A percentile compares a stretch with the other conserved stretches of the same genome.
These are phyloP conservation scores for Sorex araneus DNA, from an alignment of 2,113 vertebrate genomes.

Conservation along the genomic window DNA sequence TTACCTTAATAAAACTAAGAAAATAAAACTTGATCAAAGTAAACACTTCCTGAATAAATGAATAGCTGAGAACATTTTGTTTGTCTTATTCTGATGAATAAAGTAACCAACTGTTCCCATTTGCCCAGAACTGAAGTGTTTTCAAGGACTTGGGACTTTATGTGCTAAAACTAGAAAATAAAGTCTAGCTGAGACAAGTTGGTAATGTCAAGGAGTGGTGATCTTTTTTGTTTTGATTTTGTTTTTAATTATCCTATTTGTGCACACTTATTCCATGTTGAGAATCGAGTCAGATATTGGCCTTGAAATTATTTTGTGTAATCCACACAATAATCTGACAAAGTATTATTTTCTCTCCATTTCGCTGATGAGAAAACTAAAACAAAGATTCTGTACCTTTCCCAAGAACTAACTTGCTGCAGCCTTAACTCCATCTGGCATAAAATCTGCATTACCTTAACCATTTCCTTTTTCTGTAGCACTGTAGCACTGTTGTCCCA, in stretches of 20 bases:
- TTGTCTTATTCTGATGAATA: neutral
- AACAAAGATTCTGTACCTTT: neutral
- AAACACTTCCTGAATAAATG: neutral
- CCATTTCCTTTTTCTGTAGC: neutral
- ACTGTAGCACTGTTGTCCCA: too few species aligned
- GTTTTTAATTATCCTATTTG: neutral
- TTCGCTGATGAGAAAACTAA: conserved; percentile 12
- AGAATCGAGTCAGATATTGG: neutral
- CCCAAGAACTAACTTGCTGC: too few species aligned
- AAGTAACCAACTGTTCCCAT: neutral
- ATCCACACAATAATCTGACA: neutral
- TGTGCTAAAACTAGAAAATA: neutral
- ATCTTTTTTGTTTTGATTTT: neutral
- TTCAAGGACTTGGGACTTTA: neutral
- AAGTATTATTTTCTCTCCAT: neutral
- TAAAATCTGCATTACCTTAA: neutral
- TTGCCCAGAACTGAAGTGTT: neutral
- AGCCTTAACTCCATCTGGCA: neutral
- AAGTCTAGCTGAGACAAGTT: neutral
- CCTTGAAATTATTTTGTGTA: neutral
- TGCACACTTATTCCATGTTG: neutral
- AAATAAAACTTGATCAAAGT: too few species aligned
- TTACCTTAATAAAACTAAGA: too few species aligned
- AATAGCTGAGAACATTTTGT: neutral
- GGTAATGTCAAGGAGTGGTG: neutral